Conservation (phyloP, 1,140 invertebrate species). For the Lepidurus packardi region DNA sequence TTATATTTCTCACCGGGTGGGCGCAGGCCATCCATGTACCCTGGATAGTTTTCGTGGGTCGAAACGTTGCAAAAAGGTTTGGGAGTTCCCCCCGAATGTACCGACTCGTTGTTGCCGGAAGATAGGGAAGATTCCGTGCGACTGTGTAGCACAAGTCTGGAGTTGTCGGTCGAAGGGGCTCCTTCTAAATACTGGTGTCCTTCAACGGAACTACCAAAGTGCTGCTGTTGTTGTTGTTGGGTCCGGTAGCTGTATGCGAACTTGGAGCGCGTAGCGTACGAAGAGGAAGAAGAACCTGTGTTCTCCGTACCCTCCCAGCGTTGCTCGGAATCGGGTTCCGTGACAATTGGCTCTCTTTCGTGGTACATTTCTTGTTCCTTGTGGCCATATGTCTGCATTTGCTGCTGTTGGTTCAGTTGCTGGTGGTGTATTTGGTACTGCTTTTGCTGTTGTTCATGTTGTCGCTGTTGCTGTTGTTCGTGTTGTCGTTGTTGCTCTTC, state of each 20-base stretch:
- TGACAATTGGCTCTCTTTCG: neutral
- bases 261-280: neutral
- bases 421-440: neutral
- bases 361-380: neutral
- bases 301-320: neutral
- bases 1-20: conserved; percentile 20
- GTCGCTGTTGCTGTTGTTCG: neutral
- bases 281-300: neutral
- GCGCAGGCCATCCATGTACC: neutral
- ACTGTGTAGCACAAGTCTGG: neutral
- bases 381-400: neutral
- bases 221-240: neutral
- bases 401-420: neutral
- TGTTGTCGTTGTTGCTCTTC: conserved; percentile 12
- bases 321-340: neutral
- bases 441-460: neutral
- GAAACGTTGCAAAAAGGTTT: conserved; percentile 32
- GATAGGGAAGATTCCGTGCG: neutral
- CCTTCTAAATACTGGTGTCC: neutral
- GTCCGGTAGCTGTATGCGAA: neutral
- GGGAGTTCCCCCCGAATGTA: neutral
- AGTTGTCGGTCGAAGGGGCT: neutral
- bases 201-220: neutral
- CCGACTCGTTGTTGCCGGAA: neutral
- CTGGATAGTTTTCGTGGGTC: conserved; percentile 30